These are phyloP conservation scores for Noctuana brunneofusca DNA, from an alignment of 2,888 invertebrate species.

Conservation along the genomic window DNA sequence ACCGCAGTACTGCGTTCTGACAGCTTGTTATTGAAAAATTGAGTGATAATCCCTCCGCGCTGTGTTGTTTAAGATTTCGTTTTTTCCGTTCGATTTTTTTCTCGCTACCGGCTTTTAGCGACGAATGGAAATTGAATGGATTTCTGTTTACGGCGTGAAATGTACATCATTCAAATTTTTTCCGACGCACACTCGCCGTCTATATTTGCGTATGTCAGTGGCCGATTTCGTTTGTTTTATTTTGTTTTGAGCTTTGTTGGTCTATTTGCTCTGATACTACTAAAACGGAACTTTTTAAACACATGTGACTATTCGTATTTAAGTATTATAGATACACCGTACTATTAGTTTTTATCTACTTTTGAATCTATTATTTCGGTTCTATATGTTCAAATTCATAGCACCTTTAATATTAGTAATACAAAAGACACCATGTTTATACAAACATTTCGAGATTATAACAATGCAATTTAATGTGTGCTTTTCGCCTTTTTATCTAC, in stretches of 20 bases:
- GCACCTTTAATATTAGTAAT: no score
- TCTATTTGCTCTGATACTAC: neutral
- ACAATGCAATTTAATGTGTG: neutral
- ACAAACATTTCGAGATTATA: neutral
- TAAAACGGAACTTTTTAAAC: neutral
- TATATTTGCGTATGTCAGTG: slow-evolving; percentile 24
- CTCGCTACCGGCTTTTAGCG: slow-evolving; percentile 41
- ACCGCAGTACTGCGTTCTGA: slow-evolving; percentile 60
- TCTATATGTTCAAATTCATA: no score
- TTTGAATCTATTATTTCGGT: no score
- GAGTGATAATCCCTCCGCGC: slow-evolving; percentile 71
- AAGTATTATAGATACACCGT: no score
- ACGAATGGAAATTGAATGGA: slow-evolving; percentile 43
- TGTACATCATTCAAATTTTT: slow-evolving; percentile 35
- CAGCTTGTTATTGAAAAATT: slow-evolving; percentile 79
- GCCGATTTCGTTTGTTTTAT: slow-evolving; percentile 24
- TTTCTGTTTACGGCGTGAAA: slow-evolving; percentile 40
- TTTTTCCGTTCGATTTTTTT: slow-evolving; percentile 40
- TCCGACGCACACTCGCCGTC: slow-evolving; percentile 21
- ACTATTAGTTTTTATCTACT: no score
- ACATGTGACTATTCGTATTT: no score
- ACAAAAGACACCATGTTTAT: no score
- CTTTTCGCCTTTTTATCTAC: neutral
- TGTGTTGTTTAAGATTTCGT: slow-evolving; percentile 62
- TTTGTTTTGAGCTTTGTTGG: neutral